Evolutionary conservation across 2,113 vertebrate genomes (phyloP).

Genomic region (Danionella cerebrum): DNA sequence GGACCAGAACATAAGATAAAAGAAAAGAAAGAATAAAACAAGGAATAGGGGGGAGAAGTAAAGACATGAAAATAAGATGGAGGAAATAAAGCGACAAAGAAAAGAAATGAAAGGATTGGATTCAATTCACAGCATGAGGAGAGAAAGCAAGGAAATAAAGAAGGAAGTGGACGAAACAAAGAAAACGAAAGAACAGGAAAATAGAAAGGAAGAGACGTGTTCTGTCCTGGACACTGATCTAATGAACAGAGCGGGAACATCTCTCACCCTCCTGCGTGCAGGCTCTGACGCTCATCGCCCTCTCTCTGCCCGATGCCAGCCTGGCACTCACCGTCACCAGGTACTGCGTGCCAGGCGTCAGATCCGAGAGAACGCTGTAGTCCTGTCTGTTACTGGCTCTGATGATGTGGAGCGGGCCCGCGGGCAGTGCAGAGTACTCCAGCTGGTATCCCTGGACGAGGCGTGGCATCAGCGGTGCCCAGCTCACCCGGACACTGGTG

Average conservation of each 20-base stretch:
- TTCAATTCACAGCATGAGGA: no score
- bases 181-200: no score
- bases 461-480: constrained; percentile 71
- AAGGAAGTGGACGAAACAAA: no score
- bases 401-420: constrained; percentile 57
- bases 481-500: constrained; percentile 77
- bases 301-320: constrained; percentile 74
- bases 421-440: constrained; percentile 72
- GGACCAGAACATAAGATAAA: no score
- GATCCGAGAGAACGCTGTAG: constrained; percentile 72
- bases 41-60: no score
- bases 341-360: constrained; percentile 79
- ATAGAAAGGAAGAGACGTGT: no score
- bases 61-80: no score
- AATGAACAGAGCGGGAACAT: background rate
- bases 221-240: no score
- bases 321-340: constrained; percentile 79
- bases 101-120: no score
- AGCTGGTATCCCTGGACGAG: constrained; percentile 65
- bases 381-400: constrained; percentile 64
- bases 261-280: constrained; percentile 79
- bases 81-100: no score
- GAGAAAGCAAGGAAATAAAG: no score
- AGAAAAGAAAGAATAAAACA: no score
- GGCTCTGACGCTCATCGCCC: constrained; percentile 79